Evolutionary conservation across 2,113 vertebrate genomes (phyloP).

Genomic region (Ariopsis seemanni): DNA sequence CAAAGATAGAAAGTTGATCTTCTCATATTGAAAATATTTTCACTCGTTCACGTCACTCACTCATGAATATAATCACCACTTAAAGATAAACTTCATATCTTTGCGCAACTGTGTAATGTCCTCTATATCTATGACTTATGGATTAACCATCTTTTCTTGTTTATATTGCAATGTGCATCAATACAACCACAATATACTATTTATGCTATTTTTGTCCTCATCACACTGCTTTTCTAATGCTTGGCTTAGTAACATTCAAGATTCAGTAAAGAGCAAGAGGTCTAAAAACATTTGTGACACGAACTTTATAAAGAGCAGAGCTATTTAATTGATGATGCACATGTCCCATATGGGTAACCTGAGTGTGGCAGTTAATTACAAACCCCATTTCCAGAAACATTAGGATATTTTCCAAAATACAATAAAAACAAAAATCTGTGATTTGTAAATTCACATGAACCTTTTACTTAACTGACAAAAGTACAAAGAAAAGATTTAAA

Average conservation of each 20-base stretch:
- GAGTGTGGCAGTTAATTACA: background rate
- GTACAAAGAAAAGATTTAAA: too few species aligned
- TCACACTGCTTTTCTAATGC: background rate
- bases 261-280: background rate
- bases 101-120: too few species aligned
- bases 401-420: too few species aligned
- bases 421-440: too few species aligned
- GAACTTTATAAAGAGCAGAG: background rate
- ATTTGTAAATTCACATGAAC: too few species aligned
- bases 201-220: background rate
- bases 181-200: background rate
- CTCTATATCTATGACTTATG: background rate
- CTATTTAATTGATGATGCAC: background rate
- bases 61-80: too few species aligned
- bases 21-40: too few species aligned
- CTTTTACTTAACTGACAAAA: too few species aligned
- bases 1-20: too few species aligned
- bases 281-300: background rate
- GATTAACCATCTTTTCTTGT: background rate
- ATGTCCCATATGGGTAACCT: background rate
- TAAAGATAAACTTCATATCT: too few species aligned
- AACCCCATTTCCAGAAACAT: too few species aligned
- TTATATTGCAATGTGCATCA: background rate
- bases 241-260: background rate
- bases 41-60: too few species aligned